Evolutionary conservation across 2,888 invertebrate genomes (phyloP).

Genomic region (Orchesella flavescens): DNA sequence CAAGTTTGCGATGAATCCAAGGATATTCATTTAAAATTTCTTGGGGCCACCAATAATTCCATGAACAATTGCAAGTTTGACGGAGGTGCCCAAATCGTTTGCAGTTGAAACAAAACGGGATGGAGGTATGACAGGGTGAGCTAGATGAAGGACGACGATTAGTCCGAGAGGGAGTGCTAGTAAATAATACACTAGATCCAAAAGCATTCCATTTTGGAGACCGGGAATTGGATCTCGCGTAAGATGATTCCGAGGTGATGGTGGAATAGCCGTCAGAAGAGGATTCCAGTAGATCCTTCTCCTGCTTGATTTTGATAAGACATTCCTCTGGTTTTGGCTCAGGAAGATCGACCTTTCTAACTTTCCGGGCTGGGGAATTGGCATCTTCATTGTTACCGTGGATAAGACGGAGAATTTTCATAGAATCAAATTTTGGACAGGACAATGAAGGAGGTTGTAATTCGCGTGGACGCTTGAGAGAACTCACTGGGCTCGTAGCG

Average conservation of each 20-base stretch:
- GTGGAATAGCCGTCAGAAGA: not conserved
- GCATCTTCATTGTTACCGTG: too few species aligned
- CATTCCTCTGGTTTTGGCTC: too few species aligned
- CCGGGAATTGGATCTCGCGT: not conserved
- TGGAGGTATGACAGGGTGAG: not conserved
- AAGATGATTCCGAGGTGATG: too few species aligned
- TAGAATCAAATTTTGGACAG: not conserved
- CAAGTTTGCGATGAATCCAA: conserved; percentile 27
- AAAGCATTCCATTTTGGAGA: not conserved
- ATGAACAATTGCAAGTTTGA: not conserved
- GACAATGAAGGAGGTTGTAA: not conserved
- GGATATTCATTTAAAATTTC: conserved; percentile 2
- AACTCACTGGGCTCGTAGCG: too few species aligned
- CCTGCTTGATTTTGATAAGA: too few species aligned
- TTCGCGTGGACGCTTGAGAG: too few species aligned
- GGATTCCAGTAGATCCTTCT: not conserved
- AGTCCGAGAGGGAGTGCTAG: conserved; percentile 11
- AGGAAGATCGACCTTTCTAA: not conserved
- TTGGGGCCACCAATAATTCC: conserved; percentile 48
- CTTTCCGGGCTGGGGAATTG: not conserved
- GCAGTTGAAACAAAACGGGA: conserved; percentile 38
- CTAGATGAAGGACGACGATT: not conserved
- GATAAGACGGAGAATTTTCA: too few species aligned
- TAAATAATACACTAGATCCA: not conserved
- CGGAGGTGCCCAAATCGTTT: conserved; percentile 37